A percentile compares a stretch with the other conserved stretches of the same genome.
phyloP scores from a whole-genome alignment of 2,888 invertebrate species.

The Andrena bicolor region DNA sequence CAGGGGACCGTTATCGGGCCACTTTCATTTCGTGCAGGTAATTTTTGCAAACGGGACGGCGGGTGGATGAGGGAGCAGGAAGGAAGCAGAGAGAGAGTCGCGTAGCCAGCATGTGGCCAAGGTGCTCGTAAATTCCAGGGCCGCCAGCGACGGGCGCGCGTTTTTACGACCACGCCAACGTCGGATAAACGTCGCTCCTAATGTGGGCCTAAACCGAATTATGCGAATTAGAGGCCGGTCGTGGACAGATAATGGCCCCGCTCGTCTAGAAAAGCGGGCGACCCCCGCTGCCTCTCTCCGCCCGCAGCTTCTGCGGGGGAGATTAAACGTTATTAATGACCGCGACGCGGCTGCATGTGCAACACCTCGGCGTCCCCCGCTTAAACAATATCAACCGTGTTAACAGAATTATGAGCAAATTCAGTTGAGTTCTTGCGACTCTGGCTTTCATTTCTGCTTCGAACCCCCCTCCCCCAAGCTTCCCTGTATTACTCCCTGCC shows the following conservation, averaged over 20 bases:
- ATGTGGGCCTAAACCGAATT: constrained; percentile 72
- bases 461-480: no score
- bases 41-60: constrained; percentile 53
- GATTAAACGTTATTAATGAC: constrained; percentile 68
- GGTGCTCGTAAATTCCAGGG: constrained; percentile 63
- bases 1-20: constrained; percentile 23
- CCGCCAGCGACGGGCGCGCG: constrained; percentile 54
- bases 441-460: background rate
- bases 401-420: constrained; percentile 21
- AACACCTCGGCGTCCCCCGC: constrained; percentile 4
- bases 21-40: constrained; percentile 38
- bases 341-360: constrained; percentile 33
- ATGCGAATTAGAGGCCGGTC: constrained; percentile 65
- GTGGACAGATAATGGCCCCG: constrained; percentile 57
- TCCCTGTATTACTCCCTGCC: no score
- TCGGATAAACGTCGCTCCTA: constrained; percentile 68
- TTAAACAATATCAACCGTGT: constrained; percentile 5
- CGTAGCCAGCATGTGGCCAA: constrained; percentile 40
- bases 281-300: constrained; percentile 18
- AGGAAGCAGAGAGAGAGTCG: background rate
- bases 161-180: constrained; percentile 65
- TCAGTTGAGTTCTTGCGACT: background rate
- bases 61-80: background rate
- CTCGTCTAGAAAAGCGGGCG: constrained; percentile 42
- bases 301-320: constrained; percentile 40